Percentiles rank a stretch among this genome's conserved stretches.
Conservation (phyloP, 1,140 invertebrate genomes). For the Brachionus angularis region DNA sequence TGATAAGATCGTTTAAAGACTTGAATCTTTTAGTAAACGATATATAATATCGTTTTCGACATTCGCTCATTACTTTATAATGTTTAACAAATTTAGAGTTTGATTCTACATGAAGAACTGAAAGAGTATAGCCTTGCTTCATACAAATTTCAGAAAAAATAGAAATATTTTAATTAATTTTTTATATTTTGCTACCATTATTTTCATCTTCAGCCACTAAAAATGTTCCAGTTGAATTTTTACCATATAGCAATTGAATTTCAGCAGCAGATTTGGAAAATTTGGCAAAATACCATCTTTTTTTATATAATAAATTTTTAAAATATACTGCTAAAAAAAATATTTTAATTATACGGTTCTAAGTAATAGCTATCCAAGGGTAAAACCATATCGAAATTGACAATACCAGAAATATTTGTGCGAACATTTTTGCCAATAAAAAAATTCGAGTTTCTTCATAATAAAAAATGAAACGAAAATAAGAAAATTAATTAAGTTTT, state of each 20-base stretch:
- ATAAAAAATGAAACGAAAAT: background rate
- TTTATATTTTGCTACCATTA: background rate
- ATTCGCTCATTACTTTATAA: background rate
- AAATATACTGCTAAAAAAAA: too few relatives aligned
- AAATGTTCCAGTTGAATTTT: background rate
- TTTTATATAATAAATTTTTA: too few relatives aligned
- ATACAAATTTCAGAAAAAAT: conserved; percentile 14
- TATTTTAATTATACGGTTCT: background rate
- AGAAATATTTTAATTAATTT: background rate
- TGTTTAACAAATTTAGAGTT: conserved; percentile 21
- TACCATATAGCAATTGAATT: background rate
- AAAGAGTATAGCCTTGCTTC: conserved; percentile 15
- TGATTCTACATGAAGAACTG: background rate
- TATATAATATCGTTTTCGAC: conserved; percentile 80
- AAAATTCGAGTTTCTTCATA: background rate
- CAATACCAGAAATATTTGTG: background rate
- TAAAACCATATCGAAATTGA: background rate
- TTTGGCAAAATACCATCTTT: conserved; percentile 23
- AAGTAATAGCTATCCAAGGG: conserved; percentile 1
- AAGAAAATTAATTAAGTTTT: background rate
- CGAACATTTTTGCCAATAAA: background rate
- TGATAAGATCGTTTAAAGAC: conserved; percentile 89
- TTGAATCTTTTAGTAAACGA: conserved; percentile 89
- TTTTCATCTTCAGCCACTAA: conserved; percentile 13
- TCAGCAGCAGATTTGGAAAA: background rate